These are phyloP conservation scores for Uria lomvia DNA, from an alignment of 2,113 vertebrate species.

Conservation along the genomic window DNA sequence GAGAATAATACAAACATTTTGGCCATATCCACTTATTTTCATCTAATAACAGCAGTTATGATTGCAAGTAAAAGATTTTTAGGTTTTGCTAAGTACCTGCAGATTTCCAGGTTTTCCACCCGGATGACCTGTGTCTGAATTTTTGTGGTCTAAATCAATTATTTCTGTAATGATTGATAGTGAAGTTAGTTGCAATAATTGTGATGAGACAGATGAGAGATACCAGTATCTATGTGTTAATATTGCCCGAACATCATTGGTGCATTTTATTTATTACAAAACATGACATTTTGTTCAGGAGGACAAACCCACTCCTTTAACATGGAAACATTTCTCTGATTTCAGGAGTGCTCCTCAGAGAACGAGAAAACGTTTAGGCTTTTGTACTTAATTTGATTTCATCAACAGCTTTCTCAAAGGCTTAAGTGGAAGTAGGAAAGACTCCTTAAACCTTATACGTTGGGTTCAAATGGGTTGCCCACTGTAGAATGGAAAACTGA, in stretches of 20 bases:
- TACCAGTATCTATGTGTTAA: background rate
- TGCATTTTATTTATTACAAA: background rate
- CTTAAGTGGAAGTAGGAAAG: background rate
- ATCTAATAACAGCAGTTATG: background rate
- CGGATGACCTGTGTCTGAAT: background rate
- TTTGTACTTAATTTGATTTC: background rate
- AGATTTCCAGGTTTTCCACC: background rate
- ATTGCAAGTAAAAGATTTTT: background rate
- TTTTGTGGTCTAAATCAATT: background rate
- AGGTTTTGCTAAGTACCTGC: background rate
- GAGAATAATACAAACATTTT: background rate
- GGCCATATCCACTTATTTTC: background rate
- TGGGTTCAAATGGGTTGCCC: background rate
- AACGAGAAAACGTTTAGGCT: background rate
- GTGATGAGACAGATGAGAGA: background rate
- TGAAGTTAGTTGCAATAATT: background rate
- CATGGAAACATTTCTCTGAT: background rate
- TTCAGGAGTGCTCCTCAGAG: background rate
- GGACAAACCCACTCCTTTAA: background rate
- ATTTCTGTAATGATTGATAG: background rate
- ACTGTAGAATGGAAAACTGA: background rate
- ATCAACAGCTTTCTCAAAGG: background rate
- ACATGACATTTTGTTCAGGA: background rate
- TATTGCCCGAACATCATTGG: rapidly evolving
- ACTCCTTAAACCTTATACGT: background rate